Conservation (phyloP, 2,888 invertebrate genomes). For the Euproctis similis region DNA sequence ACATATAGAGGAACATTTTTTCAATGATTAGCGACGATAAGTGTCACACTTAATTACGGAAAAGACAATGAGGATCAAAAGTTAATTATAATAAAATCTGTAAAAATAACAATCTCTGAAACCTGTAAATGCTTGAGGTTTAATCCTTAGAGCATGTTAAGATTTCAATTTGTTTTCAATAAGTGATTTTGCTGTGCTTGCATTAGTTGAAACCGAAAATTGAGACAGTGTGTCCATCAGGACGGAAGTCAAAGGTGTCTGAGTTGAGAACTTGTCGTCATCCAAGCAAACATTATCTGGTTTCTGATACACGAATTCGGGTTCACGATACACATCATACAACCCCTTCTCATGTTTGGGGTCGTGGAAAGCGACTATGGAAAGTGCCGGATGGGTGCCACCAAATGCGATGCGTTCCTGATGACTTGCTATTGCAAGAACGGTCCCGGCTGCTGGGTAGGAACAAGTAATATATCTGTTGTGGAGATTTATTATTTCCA, state of each 20-base stretch:
- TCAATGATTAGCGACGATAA: too few relatives aligned
- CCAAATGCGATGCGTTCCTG: constrained; percentile 59
- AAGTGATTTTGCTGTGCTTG: too few relatives aligned
- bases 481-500: constrained; percentile 65
- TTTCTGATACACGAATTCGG: constrained; percentile 24
- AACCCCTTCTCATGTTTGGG: constrained; percentile 57
- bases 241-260: neutral
- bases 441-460: constrained; percentile 48
- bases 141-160: too few relatives aligned
- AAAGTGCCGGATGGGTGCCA: constrained; percentile 53
- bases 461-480: constrained; percentile 62
- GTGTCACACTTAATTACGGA: too few relatives aligned
- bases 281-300: neutral
- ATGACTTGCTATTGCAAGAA: constrained; percentile 51
- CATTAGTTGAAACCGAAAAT: too few relatives aligned
- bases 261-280: constrained; percentile 5
- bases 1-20: too few relatives aligned
- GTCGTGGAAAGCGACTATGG: constrained; percentile 56
- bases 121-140: constrained; percentile 23
- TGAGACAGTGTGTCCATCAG: neutral
- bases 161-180: too few relatives aligned
- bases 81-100: too few relatives aligned
- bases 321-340: constrained; percentile 15
- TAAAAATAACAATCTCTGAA: too few relatives aligned
- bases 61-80: too few relatives aligned